A percentile compares a stretch with the other conserved stretches of the same genome.
These are phyloP conservation scores for Caenorhabditis japonica DNA, from an alignment of 2,888 invertebrate genomes.

Conservation along the genomic window DNA sequence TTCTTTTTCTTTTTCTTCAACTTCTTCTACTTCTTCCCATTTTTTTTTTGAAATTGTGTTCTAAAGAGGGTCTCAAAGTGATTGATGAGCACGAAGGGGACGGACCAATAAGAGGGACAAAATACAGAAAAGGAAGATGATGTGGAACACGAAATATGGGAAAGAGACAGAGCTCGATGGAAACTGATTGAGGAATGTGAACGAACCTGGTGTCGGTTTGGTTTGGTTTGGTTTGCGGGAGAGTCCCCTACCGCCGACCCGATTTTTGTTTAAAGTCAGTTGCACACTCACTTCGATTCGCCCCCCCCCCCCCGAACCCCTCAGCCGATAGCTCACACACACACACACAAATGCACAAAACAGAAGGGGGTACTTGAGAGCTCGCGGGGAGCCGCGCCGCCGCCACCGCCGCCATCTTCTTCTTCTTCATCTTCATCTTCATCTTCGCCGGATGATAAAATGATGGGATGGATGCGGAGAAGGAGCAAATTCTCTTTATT, in stretches of 20 bases:
- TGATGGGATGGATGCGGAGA: constrained; percentile 15
- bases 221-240: too few relatives aligned
- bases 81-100: too few relatives aligned
- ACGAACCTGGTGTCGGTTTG: constrained; percentile 16
- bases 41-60: neutral
- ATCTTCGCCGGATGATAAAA: neutral
- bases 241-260: too few relatives aligned
- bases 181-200: constrained; percentile 1
- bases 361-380: constrained; percentile 51
- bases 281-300: constrained; percentile 53
- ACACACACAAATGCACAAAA: constrained; percentile 27
- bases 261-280: constrained; percentile 54
- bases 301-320: constrained; percentile 25
- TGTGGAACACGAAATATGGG: neutral
- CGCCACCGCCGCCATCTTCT: constrained; percentile 13
- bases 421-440: neutral
- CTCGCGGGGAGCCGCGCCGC: constrained; percentile 27
- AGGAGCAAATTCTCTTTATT: constrained; percentile 21
- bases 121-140: too few relatives aligned
- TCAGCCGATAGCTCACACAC: neutral
- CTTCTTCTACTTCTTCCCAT: neutral
- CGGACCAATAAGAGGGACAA: too few relatives aligned
- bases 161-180: neutral
- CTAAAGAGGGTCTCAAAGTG: too few relatives aligned
- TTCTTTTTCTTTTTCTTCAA: too few relatives aligned